phyloP scores from a whole-genome alignment of 64 coral and sea anemone genomes.

The Cladopsammia gracilis region DNA sequence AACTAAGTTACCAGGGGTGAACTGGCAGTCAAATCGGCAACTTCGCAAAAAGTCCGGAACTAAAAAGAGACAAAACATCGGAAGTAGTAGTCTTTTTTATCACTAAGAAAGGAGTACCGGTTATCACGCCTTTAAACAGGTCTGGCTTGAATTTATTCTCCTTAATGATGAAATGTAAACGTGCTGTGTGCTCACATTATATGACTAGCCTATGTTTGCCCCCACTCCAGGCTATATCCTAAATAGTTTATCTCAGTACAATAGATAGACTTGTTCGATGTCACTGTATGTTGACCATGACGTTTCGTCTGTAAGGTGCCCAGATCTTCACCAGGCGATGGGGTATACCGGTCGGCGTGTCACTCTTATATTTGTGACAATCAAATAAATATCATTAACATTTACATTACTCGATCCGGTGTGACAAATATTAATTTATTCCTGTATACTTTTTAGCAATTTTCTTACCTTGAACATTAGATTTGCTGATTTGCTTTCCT shows the following conservation, averaged over 20 bases:
- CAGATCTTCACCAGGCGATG: not conserved
- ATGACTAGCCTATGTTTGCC: not conserved
- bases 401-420: not conserved
- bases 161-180: not conserved
- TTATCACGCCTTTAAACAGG: not conserved
- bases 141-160: not conserved
- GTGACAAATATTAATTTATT: not conserved
- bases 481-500: not conserved
- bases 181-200: not conserved
- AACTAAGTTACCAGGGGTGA: constrained; percentile 6
- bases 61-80: not conserved
- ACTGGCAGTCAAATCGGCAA: not conserved
- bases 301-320: not conserved
- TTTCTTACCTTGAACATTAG: constrained; percentile 1
- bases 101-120: not conserved
- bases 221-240: too few species aligned
- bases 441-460: not conserved
- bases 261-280: not conserved
- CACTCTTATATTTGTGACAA: not conserved
- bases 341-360: not conserved
- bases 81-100: not conserved
- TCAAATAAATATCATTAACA: not conserved
- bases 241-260: not conserved
- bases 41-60: constrained; percentile 19
- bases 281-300: not conserved